Percentiles rank a stretch among this genome's conserved stretches.
Conservation (phyloP, 2,888 invertebrate genomes). For the Ophion obscuratus region DNA sequence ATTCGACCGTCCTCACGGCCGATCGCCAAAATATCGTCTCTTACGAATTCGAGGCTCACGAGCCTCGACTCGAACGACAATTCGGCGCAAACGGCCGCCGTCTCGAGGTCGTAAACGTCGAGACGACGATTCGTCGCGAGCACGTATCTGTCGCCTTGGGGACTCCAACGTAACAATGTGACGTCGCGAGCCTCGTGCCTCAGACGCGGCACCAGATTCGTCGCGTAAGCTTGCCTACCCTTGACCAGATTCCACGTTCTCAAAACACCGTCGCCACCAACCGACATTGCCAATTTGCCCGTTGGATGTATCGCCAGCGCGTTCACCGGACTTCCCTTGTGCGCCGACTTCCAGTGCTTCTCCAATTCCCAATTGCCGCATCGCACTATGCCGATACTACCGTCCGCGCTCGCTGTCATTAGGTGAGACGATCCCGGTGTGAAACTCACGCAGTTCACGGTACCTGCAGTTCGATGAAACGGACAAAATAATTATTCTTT, state of each 20-base stretch:
- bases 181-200: constrained; percentile 79
- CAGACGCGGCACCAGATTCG: constrained; percentile 88
- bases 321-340: constrained; percentile 91
- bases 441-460: constrained; percentile 92
- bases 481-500: neutral
- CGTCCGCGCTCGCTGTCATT: constrained; percentile 94
- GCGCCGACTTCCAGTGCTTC: constrained; percentile 92
- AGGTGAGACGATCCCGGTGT: constrained; percentile 91
- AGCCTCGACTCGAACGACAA: constrained; percentile 90
- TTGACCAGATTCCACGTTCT: constrained; percentile 97
- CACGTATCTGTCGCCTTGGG: constrained; percentile 91
- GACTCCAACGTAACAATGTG: constrained; percentile 87
- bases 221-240: constrained; percentile 94
- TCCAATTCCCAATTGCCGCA: constrained; percentile 94
- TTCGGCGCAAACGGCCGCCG: constrained; percentile 89
- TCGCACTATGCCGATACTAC: constrained; percentile 92
- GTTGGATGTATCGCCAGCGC: constrained; percentile 94
- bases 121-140: constrained; percentile 89
- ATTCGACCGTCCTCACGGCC: constrained; percentile 92
- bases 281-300: constrained; percentile 94
- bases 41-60: constrained; percentile 89
- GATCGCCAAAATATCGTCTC: constrained; percentile 87
- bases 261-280: constrained; percentile 93
- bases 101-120: constrained; percentile 92
- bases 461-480: constrained; percentile 82